Evolutionary conservation across 2,113 vertebrate species (phyloP), one percentile per base, ranked within the genome.

Genomic region (Onychostruthus taczanowskii): DNA sequence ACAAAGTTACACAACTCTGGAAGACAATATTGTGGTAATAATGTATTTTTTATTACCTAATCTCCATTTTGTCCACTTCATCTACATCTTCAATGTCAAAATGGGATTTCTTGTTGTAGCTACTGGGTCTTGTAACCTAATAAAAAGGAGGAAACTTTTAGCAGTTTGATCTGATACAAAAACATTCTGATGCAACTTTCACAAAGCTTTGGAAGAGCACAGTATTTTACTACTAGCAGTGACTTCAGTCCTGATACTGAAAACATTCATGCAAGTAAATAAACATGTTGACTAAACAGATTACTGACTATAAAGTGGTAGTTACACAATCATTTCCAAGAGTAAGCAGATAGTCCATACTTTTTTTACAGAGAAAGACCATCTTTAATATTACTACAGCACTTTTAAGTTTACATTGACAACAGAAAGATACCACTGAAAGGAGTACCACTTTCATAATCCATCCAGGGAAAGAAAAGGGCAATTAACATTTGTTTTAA

Each of bases 31-130:
- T 52, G 37, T 70, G 37, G 47, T 63, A 44, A 62, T 8, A 21
- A 89, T 50, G 15, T 35, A 30, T 5, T 80, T 58, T 27, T 7
- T 73, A 90, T 96, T 96, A 99, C 99, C 99, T 99, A 87, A 99
- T 98, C 8, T 99, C 99, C 93, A 99, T 98, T 97, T 99, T 99
- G 96, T 99, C 99, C 50, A 99, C 98, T 74, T 99, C 99, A 92
- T 99, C 99, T 39, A 94, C 97, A 76, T 99, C 99, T 97, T 99
- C 99, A 63, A 99, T 99, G 83, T 99, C 99, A 91, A 99, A 99
- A 90, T 99, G 99, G 27, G 98, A 98, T 28, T 99, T 98, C 90
- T 98, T 99, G 94, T 98, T 99, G 98, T 99, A 99, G 97, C 99
- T 99, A 78, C 99, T 98, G 16, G 99, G 99, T 91, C 99, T 98